phyloP scores from a whole-genome alignment of 2,888 invertebrate genomes.

The Mallateleia sp. region DNA sequence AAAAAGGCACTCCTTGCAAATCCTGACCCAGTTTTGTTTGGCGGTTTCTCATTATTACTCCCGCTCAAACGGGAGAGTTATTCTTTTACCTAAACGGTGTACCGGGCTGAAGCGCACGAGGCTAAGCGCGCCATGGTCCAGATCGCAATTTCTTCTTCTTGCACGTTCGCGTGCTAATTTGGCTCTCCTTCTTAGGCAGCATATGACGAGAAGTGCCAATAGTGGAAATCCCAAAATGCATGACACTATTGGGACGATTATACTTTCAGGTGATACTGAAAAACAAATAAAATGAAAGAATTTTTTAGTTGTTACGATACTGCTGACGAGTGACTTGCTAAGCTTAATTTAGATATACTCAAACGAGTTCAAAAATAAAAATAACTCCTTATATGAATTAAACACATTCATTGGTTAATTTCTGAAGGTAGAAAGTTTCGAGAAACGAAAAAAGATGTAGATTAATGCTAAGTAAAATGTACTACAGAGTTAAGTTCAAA shows the following conservation, averaged over 20 bases:
- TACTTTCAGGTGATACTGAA: conserved; percentile 96
- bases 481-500: too few species aligned
- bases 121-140: conserved; percentile 95
- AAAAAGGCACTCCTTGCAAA: conserved; percentile 32
- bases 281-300: conserved; percentile 33
- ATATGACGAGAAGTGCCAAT: conserved; percentile 95
- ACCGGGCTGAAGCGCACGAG: conserved; percentile 94
- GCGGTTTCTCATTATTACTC: conserved; percentile 33
- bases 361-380: too few species aligned
- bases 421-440: too few species aligned
- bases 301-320: background rate
- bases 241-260: conserved; percentile 96
- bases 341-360: too few species aligned
- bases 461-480: too few species aligned
- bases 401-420: too few species aligned
- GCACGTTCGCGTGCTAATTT: conserved; percentile 96
- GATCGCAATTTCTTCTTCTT: conserved; percentile 94
- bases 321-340: too few species aligned
- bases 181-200: conserved; percentile 94
- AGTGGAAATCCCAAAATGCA: conserved; percentile 97
- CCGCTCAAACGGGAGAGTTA: background rate
- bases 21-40: conserved; percentile 53
- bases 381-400: too few species aligned
- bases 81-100: conserved; percentile 92
- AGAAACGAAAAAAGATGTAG: too few species aligned